Conservation (phyloP, 2,888 invertebrate species). For the Metalampra italica region DNA sequence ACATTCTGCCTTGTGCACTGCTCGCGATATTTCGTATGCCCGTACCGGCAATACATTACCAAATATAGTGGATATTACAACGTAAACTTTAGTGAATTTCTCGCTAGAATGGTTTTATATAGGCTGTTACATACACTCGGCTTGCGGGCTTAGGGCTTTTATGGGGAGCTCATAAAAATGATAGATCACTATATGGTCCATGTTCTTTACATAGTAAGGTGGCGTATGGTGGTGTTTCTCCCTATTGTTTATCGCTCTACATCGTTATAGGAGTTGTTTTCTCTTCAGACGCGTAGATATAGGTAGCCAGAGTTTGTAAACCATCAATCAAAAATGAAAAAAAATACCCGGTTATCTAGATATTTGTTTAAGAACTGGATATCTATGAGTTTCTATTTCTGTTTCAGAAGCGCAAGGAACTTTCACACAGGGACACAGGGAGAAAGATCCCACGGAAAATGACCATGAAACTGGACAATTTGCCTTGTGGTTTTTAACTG, state of each 20-base stretch:
- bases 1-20: conserved; percentile 10
- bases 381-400: too few species aligned
- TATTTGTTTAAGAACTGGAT: too few species aligned
- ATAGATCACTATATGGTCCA: conserved; percentile 56
- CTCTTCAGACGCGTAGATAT: too few species aligned
- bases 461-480: too few species aligned
- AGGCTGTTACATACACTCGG: conserved; percentile 72
- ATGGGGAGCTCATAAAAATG: conserved; percentile 70
- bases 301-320: too few species aligned
- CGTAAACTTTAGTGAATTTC: conserved; percentile 57
- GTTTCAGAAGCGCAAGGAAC: too few species aligned
- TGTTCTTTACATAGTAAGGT: conserved; percentile 38
- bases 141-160: conserved; percentile 62
- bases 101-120: conserved; percentile 62
- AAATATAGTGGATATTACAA: conserved; percentile 48
- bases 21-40: conserved; percentile 13
- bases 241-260: neutral
- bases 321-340: too few species aligned
- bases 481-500: too few species aligned
- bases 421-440: too few species aligned
- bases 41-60: conserved; percentile 29
- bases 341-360: too few species aligned
- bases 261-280: conserved; percentile 1
- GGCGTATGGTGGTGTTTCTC: conserved; percentile 6
- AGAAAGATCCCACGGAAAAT: too few species aligned